Base-by-base conservation (phyloP, 2,113 vertebrate genomes). In the Mus spicilegus region DNA sequence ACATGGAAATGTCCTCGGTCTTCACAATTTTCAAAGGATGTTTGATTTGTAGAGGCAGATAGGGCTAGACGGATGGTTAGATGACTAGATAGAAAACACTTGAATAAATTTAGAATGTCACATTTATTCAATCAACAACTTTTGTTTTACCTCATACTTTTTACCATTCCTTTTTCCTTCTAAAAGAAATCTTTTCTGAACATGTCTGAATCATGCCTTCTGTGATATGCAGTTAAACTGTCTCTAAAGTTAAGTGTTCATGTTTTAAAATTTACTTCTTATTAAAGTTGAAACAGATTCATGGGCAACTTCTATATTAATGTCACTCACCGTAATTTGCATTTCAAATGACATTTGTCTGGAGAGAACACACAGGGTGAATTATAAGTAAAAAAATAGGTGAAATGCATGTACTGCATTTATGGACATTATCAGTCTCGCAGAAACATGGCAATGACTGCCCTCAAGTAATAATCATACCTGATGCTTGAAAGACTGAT, bases 261-360 rank as follows among this genome's bases (percentile, higher is more conserved):
- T 16, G 10, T 76, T 90, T 94, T 90, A 13, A 51, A 95, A 78
- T 75, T 22, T 26, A 76, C n/a, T 90, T 95, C 49, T 91, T 63
- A 81, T 89, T 97, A 78, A 92, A 93, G 26, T 67, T 65, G 63
- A 67, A 96, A 76, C 39, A 75, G 63, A 81, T 46, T 94, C 56
- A 58, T 46, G 36, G 22, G 9, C 36, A 56, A 61, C 88, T 51
- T 56, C 69, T 70, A 2, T 70, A 78, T 51, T 22, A 65, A 46
- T 49, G 30, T 90, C n/a, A 80, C 26, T 90, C 30, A 56, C 30
- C 7, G 67, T 92, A 39, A 70, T 61, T 85, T 72, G 65, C 46
- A 61, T 75, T 76, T 89, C 20, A 76, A 77, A 56, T 12, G 30
- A 33, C 54, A 76, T 63, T 90, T 92, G 78, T 89, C 13, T 14